Conservation (phyloP, 1,140 invertebrate species). For the Pararge aegeria region DNA sequence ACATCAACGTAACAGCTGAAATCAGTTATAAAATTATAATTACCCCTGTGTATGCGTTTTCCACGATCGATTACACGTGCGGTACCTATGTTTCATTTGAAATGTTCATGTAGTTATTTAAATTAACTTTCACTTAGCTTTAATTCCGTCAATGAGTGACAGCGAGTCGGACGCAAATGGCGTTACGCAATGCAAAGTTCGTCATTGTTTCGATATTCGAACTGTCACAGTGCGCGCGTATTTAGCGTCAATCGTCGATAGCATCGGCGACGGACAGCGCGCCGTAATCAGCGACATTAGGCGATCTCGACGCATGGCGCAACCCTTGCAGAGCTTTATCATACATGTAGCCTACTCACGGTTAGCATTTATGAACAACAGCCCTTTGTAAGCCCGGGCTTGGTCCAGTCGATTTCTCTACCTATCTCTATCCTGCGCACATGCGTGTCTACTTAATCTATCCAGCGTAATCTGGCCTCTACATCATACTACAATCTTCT, state of each 20-base stretch:
- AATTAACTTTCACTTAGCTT: constrained; percentile 65
- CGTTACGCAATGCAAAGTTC: constrained; percentile 60
- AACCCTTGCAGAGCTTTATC: constrained; percentile 25
- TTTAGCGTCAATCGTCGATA: constrained; percentile 77
- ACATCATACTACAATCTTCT: too few species aligned
- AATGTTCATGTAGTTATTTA: constrained; percentile 36
- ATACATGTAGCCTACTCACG: background rate
- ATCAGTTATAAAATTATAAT: constrained; percentile 41
- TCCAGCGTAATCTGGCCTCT: too few species aligned
- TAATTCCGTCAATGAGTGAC: constrained; percentile 57
- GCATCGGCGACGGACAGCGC: constrained; percentile 57
- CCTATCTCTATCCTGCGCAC: too few species aligned
- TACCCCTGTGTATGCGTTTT: constrained; percentile 21
- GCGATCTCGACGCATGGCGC: constrained; percentile 49
- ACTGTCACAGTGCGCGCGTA: constrained; percentile 67
- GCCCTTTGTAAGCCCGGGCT: too few species aligned
- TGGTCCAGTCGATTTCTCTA: too few species aligned
- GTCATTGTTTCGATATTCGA: constrained; percentile 76
- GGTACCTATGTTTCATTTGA: constrained; percentile 23
- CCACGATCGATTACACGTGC: constrained; percentile 25
- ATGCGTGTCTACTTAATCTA: too few species aligned
- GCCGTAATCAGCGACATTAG: constrained; percentile 55
- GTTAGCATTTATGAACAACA: too few species aligned
- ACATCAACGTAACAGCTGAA: constrained; percentile 62
- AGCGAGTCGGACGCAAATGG: constrained; percentile 58